Base-by-base conservation (phyloP, 2,113 vertebrate genomes). In the Noturus placidus region DNA sequence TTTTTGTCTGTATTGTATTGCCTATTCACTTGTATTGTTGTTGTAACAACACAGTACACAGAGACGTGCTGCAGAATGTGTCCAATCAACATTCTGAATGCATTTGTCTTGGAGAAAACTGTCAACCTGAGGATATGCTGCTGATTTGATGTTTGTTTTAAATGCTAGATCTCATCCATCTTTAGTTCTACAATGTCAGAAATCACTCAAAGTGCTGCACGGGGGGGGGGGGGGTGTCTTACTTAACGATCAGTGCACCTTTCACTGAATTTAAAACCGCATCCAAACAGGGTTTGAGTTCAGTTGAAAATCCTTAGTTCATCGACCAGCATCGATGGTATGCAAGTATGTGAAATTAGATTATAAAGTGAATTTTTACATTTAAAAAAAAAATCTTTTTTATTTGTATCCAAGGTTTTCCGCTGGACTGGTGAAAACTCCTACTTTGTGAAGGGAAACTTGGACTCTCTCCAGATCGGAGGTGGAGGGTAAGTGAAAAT, bases 341-440 rank as follows among this genome's bases (percentile, higher is more conserved):
- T 20, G 10, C 19, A 11, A 11, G 7, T 13, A 13, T 74, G 6
- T 33, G 11, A 59, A 13, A 65, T 65, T 65, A 10, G 65, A 67
- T 67, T 33, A 30, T 13, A 4, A 30, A 5, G 4, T 19, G 14
- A 5, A n/a, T n/a, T n/a, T n/a, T n/a, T n/a, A n/a, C n/a, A n/a
- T n/a, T n/a, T n/a, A n/a, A n/a, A n/a, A n/a, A n/a, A n/a, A n/a
- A n/a, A n/a, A n/a, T n/a, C n/a, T n/a, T 46, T 46, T 46, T 46
- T 42, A 7, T 9, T 30, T 80, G 27, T 35, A 15, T 78, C 91
- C 78, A 91, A 99, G 98, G 96, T 98, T 83, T 99, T 96, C 89
- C 97, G 96, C 88, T 99, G 98, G 98, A 97, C 96, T 72, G 98
- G 98, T 78, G 98, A 99, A 91, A 99, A 99, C 87, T 99, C 98